Percentiles rank a stretch among this genome's conserved stretches.
phyloP scores from a whole-genome alignment of 35 echinoderm and acorn worm species.

The Apostichopus parvimensis region DNA sequence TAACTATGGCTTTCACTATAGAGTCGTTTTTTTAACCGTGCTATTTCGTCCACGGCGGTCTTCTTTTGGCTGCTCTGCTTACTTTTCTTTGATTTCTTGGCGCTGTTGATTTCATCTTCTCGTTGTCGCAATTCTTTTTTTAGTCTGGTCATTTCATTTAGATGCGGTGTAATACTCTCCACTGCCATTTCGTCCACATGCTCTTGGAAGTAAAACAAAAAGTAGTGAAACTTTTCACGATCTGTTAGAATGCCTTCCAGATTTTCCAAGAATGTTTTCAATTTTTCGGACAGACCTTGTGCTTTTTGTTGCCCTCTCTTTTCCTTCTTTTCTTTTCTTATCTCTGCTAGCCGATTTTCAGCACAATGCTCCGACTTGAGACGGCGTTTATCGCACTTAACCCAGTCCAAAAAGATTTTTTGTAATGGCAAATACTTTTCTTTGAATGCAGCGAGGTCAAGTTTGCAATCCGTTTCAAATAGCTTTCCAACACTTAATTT shows the following conservation, averaged over 20 bases:
- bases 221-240: constrained; percentile 9
- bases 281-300: not conserved
- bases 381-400: not conserved
- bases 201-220: constrained; percentile 11
- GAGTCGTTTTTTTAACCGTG: not conserved
- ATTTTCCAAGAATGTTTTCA: not conserved
- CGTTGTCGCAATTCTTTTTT: not conserved
- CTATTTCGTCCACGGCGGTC: not conserved
- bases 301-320: not conserved
- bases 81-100: not conserved
- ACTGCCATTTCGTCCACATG: constrained; percentile 21
- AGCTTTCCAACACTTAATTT: not conserved
- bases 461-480: not conserved
- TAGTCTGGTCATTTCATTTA: not conserved
- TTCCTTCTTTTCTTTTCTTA: not conserved
- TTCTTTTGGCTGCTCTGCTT: not conserved
- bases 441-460: constrained; percentile 12
- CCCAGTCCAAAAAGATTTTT: not conserved
- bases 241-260: not conserved
- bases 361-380: not conserved
- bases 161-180: constrained; percentile 21
- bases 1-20: constrained; percentile 12
- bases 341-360: constrained; percentile 14
- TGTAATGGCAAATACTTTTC: constrained; percentile 14
- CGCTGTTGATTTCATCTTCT: not conserved